These are phyloP conservation scores for Drosophila funebris DNA, from an alignment of 1,140 invertebrate genomes.

Conservation along the genomic window DNA sequence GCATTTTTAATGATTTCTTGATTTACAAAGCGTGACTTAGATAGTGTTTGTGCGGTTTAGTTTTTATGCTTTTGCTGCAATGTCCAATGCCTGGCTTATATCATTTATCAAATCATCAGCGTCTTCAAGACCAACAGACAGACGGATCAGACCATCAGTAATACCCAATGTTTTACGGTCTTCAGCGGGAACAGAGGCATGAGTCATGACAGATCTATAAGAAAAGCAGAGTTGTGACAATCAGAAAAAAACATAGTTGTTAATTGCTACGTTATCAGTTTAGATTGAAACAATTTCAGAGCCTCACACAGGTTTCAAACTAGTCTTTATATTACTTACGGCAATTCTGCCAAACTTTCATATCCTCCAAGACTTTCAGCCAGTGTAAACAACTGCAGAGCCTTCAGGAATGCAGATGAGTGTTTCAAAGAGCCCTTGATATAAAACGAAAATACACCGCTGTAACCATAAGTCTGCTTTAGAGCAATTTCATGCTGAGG, in stretches of 20 bases:
- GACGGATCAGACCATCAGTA: constrained; percentile 92
- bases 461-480: constrained; percentile 94
- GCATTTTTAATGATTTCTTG: too few relatives aligned
- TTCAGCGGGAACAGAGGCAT: constrained; percentile 90
- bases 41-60: neutral
- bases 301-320: neutral
- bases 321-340: constrained; percentile 86
- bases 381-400: constrained; percentile 93
- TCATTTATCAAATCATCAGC: constrained; percentile 94
- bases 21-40: too few relatives aligned
- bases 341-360: constrained; percentile 95
- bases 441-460: constrained; percentile 96
- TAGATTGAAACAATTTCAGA: too few relatives aligned
- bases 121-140: constrained; percentile 97
- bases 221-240: constrained; percentile 10
- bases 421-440: constrained; percentile 92
- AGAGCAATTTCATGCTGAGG: constrained; percentile 94
- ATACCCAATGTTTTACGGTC: constrained; percentile 92
- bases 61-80: constrained; percentile 51
- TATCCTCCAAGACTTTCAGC: constrained; percentile 98
- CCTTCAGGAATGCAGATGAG: constrained; percentile 90
- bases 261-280: too few relatives aligned
- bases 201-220: constrained; percentile 89
- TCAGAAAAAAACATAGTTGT: neutral
- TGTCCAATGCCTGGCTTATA: constrained; percentile 90